Conservation (phyloP, 1,140 invertebrate genomes). For the Vanessa tameamea region DNA sequence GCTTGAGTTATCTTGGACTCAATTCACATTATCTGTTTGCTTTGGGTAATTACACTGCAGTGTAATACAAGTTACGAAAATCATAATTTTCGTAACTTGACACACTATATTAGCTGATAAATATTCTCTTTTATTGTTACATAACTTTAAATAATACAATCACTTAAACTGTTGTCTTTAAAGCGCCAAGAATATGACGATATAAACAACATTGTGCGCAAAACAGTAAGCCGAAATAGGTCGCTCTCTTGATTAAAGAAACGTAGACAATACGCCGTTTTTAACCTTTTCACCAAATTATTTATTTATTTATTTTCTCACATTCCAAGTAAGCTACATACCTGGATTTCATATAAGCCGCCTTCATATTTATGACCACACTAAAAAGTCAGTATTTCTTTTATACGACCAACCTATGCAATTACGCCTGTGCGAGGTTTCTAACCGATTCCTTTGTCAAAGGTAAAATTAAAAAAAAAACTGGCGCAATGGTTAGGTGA, state of each 20-base stretch:
- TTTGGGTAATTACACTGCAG: too few relatives aligned
- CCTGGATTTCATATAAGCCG: neutral
- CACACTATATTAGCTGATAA: too few relatives aligned
- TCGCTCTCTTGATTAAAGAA: slow-evolving; percentile 10
- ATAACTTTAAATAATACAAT: too few relatives aligned
- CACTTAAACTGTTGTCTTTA: too few relatives aligned
- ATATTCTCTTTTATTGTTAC: too few relatives aligned
- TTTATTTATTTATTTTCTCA: neutral
- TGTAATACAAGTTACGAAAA: too few relatives aligned
- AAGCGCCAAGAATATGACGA: too few relatives aligned
- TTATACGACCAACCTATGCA: neutral
- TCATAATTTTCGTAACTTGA: too few relatives aligned
- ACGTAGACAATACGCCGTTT: slow-evolving; percentile 7
- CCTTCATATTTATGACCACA: neutral
- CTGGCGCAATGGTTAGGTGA: slow-evolving; percentile 13
- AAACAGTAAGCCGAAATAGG: neutral
- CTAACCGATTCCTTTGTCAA: slow-evolving; percentile 5
- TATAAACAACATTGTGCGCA: neutral
- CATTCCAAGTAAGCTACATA: neutral
- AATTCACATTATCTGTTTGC: too few relatives aligned
- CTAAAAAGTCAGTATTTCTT: neutral
- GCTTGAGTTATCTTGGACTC: too few relatives aligned
- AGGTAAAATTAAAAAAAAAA: slow-evolving; percentile 11
- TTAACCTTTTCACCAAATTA: neutral
- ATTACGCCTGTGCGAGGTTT: neutral